A percentile compares a stretch with the other conserved stretches of the same genome.
phyloP scores from a whole-genome alignment of 2,113 vertebrate genomes.

The Mormyrus iriodes region DNA sequence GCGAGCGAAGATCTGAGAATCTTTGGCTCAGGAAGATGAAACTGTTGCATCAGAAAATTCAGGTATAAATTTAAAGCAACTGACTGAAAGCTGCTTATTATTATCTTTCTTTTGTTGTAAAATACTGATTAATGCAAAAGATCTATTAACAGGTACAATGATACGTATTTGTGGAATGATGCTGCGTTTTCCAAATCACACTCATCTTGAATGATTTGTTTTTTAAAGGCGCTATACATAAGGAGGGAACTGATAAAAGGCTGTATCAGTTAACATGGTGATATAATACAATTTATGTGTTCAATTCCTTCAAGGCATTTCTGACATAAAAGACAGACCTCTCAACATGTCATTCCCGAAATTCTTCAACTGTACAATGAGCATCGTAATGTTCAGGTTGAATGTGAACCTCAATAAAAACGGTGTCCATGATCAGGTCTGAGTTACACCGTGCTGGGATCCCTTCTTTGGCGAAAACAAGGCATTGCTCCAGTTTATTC shows the following conservation, averaged over 20 bases:
- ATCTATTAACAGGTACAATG: neutral
- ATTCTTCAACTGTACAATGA: neutral
- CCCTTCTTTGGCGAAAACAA: neutral
- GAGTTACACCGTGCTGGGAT: neutral
- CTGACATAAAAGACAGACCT: neutral
- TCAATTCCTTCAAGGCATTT: neutral
- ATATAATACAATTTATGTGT: neutral
- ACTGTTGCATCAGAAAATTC: constrained; percentile 13
- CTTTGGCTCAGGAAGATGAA: neutral
- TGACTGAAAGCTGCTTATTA: neutral
- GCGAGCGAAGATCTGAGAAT: neutral
- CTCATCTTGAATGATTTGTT: neutral
- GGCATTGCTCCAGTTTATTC: neutral
- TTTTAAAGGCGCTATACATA: neutral
- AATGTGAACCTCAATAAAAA: neutral
- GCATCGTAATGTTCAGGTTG: neutral
- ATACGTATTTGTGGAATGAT: neutral
- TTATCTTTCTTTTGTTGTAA: neutral
- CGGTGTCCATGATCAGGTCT: neutral
- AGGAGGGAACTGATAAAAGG: neutral
- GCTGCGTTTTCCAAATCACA: neutral
- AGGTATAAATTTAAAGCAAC: neutral
- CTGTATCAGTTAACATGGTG: neutral
- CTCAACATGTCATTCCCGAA: neutral
- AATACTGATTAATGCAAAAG: neutral